Base-by-base conservation (phyloP, 2,113 vertebrate species). In the Microcebus murinus region DNA sequence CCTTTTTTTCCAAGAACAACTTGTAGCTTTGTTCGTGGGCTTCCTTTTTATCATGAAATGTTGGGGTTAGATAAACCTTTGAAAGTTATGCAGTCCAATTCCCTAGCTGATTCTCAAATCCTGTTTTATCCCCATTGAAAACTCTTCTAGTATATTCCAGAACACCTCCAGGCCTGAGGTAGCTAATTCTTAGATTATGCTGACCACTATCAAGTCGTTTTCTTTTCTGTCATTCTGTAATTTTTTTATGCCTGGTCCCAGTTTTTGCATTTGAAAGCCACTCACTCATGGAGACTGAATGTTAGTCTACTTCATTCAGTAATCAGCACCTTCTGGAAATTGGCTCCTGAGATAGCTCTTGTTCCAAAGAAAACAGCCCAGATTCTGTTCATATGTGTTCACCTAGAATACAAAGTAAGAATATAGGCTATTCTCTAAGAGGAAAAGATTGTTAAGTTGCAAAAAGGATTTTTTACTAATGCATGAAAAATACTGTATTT, bases 391-490 rank as follows among this genome's bases (percentile, higher is more conserved):
- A 27, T 67, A 48, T 31, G 31, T 76, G n/a, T 88, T 96, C 81
- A 86, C 71, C n/a, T 65, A 92, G 90, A 96, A 77, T 92, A 70
- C 65, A 92, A 85, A 96, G 74, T 87, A 89, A 95, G 68, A 74
- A 45, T 91, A 61, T 15, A 65, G 77, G 71, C 85, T 29, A 82
- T 89, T 97, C 97, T 96, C 27, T 45, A 77, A 91, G 86, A 87
- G 96, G 76, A 95, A 95, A 91, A 87, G 81, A 83, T 73, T 74
- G 34, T 76, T 83, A 94, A 94, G 73, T 94, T 96, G 94, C 89
- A 90, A 90, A 91, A 96, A 94, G 12, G 52, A 52, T 71, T 96
- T 97, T 96, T 97, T 91, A 96, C n/a, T 95, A 65, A 93, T 89
- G 80, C 50, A 91, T 93, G 73, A 94, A 94, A 96, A 95, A 84